Conservation (phyloP, 1,140 invertebrate species). For the Caenorhabditis briggsae region DNA sequence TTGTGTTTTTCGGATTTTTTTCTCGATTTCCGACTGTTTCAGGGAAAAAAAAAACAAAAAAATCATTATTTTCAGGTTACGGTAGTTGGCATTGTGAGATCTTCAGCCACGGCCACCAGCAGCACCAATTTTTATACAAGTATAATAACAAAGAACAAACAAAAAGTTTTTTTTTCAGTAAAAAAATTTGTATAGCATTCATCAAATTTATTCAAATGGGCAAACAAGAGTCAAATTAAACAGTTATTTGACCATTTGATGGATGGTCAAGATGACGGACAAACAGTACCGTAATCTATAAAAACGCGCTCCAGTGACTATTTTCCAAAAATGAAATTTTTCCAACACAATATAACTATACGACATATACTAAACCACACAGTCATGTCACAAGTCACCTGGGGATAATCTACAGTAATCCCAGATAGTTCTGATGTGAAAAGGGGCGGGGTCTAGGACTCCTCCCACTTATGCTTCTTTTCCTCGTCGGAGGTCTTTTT, state of each 20-base stretch:
- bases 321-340: neutral
- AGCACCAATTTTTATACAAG: too few relatives aligned
- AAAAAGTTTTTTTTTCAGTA: neutral
- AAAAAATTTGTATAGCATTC: slow-evolving; percentile 10
- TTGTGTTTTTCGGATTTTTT: too few relatives aligned
- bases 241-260: slow-evolving; percentile 34
- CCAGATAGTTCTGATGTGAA: neutral
- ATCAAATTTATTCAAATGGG: slow-evolving; percentile 50
- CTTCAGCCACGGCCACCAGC: too few relatives aligned
- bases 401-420: slow-evolving; percentile 41
- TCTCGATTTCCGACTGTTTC: too few relatives aligned
- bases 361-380: neutral
- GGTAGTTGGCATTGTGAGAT: too few relatives aligned
- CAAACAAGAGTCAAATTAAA: neutral
- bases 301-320: too few relatives aligned
- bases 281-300: too few relatives aligned
- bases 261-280: neutral
- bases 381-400: neutral
- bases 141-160: neutral
- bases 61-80: too few relatives aligned
- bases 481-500: slow-evolving; percentile 23
- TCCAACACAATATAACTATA: too few relatives aligned
- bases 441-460: neutral
- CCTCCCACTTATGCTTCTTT: slow-evolving; percentile 50
- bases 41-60: too few relatives aligned